Conservation (phyloP, 1,140 invertebrate species). For the Coptotermes formosanus region DNA sequence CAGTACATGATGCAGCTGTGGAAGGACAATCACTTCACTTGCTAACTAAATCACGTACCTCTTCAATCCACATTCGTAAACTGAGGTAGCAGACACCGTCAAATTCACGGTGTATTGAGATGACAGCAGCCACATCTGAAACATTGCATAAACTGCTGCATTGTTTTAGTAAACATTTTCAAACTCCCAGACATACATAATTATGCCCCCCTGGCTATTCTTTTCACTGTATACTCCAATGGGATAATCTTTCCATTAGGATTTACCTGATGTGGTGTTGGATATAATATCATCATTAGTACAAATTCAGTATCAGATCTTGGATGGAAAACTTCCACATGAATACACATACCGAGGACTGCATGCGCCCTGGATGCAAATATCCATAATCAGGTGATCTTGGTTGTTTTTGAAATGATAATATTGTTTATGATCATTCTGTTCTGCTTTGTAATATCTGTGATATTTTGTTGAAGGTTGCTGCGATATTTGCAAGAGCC, state of each 20-base stretch:
- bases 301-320: conserved; percentile 25
- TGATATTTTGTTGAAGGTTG: neutral
- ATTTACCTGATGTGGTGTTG: neutral
- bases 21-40: too few relatives aligned
- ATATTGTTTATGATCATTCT: neutral
- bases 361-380: conserved; percentile 26
- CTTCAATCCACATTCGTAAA: too few relatives aligned
- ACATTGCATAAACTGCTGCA: too few relatives aligned
- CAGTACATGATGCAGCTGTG: too few relatives aligned
- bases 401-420: neutral
- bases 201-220: neutral
- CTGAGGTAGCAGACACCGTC: too few relatives aligned
- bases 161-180: too few relatives aligned
- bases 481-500: neutral
- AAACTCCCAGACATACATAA: neutral
- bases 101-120: too few relatives aligned
- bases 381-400: conserved; percentile 23
- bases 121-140: too few relatives aligned
- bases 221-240: neutral
- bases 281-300: neutral
- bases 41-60: too few relatives aligned
- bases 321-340: conserved; percentile 26
- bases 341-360: conserved; percentile 19
- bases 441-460: neutral
- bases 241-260: neutral